These are phyloP conservation scores for Tribolium castaneum DNA, from an alignment of 1,140 invertebrate genomes.

Conservation along the genomic window DNA sequence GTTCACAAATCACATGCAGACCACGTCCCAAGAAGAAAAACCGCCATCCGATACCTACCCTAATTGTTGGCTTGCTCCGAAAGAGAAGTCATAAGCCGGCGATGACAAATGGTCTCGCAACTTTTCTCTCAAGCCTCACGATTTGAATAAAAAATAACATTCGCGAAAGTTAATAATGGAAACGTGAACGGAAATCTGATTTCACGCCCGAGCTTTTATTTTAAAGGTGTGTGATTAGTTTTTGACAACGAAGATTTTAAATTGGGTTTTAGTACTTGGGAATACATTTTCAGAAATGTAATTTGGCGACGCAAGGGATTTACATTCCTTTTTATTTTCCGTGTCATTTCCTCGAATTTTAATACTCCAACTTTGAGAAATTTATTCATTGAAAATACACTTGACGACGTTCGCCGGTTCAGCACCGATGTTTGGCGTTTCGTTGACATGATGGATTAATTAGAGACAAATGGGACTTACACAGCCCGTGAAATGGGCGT, in stretches of 20 bases:
- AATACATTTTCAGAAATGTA: constrained; percentile 57
- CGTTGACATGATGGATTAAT: constrained; percentile 32
- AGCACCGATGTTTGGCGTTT: constrained; percentile 2
- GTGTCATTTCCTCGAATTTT: constrained; percentile 36
- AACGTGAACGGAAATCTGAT: constrained; percentile 63
- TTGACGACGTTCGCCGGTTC: neutral
- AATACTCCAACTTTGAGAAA: constrained; percentile 26
- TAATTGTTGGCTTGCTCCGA: constrained; percentile 48
- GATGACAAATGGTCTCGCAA: constrained; percentile 61
- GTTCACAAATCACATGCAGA: constrained; percentile 24
- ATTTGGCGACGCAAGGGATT: constrained; percentile 54
- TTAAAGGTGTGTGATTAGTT: constrained; percentile 62
- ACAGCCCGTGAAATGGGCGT: constrained; percentile 21
- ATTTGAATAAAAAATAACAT: constrained; percentile 64
- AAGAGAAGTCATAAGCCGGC: constrained; percentile 55
- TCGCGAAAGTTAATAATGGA: constrained; percentile 63
- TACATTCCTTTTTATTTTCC: constrained; percentile 42
- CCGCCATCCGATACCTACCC: neutral
- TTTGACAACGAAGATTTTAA: constrained; percentile 60
- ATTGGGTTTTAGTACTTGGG: constrained; percentile 59
- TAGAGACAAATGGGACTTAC: constrained; percentile 35
- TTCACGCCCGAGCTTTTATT: constrained; percentile 59
- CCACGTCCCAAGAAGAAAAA: constrained; percentile 15
- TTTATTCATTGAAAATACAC: constrained; percentile 29
- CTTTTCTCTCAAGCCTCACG: constrained; percentile 33